Percentiles rank a stretch among this genome's conserved stretches.
Evolutionary conservation across 2,113 vertebrate genomes (phyloP).

Genomic region (Pristiophorus japonicus): DNA sequence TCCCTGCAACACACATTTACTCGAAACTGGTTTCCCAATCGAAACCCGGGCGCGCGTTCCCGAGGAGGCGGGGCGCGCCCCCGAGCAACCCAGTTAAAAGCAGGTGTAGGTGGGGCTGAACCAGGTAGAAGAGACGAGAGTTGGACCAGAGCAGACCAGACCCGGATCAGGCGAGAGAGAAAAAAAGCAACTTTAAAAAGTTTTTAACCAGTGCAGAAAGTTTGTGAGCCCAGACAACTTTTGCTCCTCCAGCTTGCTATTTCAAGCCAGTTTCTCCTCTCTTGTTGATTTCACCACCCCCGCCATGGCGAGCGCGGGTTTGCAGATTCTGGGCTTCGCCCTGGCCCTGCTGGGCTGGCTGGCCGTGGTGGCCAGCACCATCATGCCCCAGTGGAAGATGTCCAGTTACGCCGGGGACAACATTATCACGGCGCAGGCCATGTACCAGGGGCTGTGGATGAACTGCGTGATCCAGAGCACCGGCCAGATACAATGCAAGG

Average conservation of each 20-base stretch:
- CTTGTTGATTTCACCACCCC: neutral
- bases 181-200: too few relatives aligned
- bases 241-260: too few relatives aligned
- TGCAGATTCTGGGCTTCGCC: slow-evolving; percentile 78
- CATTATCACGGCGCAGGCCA: slow-evolving; percentile 79
- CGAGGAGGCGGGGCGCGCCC: slow-evolving; percentile 37
- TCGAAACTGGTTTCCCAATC: neutral
- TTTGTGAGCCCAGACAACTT: too few relatives aligned
- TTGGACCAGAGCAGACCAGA: neutral
- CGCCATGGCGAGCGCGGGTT: slow-evolving; percentile 75
- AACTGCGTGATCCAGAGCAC: slow-evolving; percentile 78
- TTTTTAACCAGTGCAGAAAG: too few relatives aligned
- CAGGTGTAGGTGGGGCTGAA: neutral
- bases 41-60: neutral
- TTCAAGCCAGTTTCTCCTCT: neutral
- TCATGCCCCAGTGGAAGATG: slow-evolving; percentile 82
- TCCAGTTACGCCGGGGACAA: slow-evolving; percentile 77
- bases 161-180: too few relatives aligned
- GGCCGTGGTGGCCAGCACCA: slow-evolving; percentile 67
- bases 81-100: neutral
- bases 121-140: neutral
- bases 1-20: neutral
- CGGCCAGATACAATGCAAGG: slow-evolving; percentile 75
- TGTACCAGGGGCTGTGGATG: slow-evolving; percentile 86
- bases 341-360: slow-evolving; percentile 68